Evolutionary conservation across 2,888 invertebrate genomes (phyloP), one percentile per base, ranked within the genome.

Genomic region (Eurytoma adleriae): DNA sequence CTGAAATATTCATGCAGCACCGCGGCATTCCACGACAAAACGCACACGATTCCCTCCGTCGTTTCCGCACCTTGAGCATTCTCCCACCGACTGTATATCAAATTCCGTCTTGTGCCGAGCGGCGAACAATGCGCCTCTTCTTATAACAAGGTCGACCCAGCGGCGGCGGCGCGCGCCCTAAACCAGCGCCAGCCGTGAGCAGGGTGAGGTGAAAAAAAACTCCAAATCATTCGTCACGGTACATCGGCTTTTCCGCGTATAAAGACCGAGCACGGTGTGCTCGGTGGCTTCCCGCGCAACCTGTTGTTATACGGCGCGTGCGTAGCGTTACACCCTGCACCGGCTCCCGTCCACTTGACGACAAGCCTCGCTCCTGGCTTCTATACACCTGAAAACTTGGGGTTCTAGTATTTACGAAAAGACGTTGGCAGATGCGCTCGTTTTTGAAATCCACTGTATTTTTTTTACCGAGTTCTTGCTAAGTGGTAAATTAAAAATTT

Each of bases 221-320:
- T 40, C 30, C 14, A 71, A 71, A 61, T 61, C 52, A 40, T 54
- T 72, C 27, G 72, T 64, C 62, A 62, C 72, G 72, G 72, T 62
- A 30, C 18, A 72, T 72, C 54, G 72, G 52, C 52, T 62, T 62
- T 27, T 14, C 13, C 27, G 5, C 3, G 27, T 18, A 1, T 24
- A 24, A 27, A 61, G 16, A 14, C 3, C 54, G 54, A 54, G 54
- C n/a, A 16, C 52, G 20, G 16, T 7, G 54, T 18, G 56, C n/a
- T 30, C 10, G 10, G 59, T 20, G 20, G 3, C 0, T 24, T 61
- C 61, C 13, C 40, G 27, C 24, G 18, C 54, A 71, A 71, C 71
- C 71, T 71, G 71, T 71, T 71, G 71, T 61, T 13, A 7, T 61
- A 12, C 5, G 61, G 5, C 54, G 16, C n/a, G n/a, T 54, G 16